A percentile compares a stretch with the other conserved stretches of the same genome.
phyloP scores from a whole-genome alignment of 2,113 vertebrate species.

The Kryptolebias marmoratus region DNA sequence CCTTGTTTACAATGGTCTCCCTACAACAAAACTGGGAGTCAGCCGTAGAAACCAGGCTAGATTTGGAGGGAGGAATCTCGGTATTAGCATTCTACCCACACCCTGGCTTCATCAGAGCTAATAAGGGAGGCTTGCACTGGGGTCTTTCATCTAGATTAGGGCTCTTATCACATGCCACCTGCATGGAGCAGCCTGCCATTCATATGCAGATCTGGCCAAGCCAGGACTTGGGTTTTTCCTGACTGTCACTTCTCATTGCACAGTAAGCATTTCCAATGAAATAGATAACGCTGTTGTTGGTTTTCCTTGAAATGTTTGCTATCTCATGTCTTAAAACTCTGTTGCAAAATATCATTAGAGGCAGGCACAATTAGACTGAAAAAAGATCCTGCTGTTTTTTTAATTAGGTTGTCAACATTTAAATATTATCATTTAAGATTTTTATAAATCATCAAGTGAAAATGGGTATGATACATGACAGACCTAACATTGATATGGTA shows the following conservation, averaged over 20 bases:
- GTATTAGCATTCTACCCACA: conserved; percentile 75
- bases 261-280: conserved; percentile 54
- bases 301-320: conserved; percentile 42
- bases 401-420: not conserved
- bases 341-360: conserved; percentile 10
- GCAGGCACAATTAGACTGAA: not conserved
- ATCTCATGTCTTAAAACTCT: conserved; percentile 37
- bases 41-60: conserved; percentile 35
- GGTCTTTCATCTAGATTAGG: conserved; percentile 77
- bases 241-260: conserved; percentile 69
- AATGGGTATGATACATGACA: not conserved
- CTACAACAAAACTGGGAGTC: conserved; percentile 47
- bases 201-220: conserved; percentile 71
- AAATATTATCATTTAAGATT: not conserved
- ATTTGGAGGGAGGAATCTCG: conserved; percentile 40
- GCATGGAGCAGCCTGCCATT: conserved; percentile 72
- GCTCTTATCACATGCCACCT: conserved; percentile 76
- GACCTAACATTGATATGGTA: not conserved
- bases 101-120: conserved; percentile 71
- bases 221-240: conserved; percentile 60
- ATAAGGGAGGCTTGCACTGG: conserved; percentile 72
- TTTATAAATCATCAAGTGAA: not conserved
- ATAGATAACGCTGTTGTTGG: conserved; percentile 56
- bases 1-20: conserved; percentile 63
- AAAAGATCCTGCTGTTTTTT: conserved; percentile 2